Percentiles rank a stretch among this genome's conserved stretches.
Evolutionary conservation across 2,888 invertebrate genomes (phyloP).

Genomic region (Melanostoma mellinum): DNA sequence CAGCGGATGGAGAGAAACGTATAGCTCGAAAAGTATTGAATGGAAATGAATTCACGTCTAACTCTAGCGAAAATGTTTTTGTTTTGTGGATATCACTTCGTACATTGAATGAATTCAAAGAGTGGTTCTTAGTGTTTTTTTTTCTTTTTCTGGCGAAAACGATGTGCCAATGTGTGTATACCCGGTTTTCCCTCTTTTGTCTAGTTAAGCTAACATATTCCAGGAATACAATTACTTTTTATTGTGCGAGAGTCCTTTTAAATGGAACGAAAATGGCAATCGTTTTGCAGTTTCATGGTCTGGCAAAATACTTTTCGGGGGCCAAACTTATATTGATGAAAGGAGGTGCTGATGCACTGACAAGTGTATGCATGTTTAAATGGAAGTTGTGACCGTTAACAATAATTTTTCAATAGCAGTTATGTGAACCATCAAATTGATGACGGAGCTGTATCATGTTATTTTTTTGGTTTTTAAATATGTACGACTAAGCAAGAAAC

Average conservation of each 20-base stretch:
- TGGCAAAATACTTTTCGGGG: no score
- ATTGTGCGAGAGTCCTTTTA: background rate
- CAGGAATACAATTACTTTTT: conserved; percentile 17
- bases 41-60: conserved; percentile 69
- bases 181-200: conserved; percentile 24
- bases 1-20: conserved; percentile 66
- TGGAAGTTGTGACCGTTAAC: no score
- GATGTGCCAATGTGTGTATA: conserved; percentile 7
- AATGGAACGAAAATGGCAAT: background rate
- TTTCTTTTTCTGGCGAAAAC: conserved; percentile 10
- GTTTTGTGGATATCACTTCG: conserved; percentile 36
- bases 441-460: no score
- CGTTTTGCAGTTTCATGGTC: no score
- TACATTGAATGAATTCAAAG: conserved; percentile 17
- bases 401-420: no score
- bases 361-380: no score
- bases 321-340: no score
- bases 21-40: conserved; percentile 61
- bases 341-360: no score
- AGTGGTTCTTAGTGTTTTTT: conserved; percentile 21
- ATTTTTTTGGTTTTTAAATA: no score
- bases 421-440: no score
- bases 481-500: no score
- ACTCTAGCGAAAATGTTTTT: conserved; percentile 67
- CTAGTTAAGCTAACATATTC: conserved; percentile 50